These are phyloP conservation scores for Nysson spinosus DNA, from an alignment of 2,888 invertebrate species.

Conservation along the genomic window DNA sequence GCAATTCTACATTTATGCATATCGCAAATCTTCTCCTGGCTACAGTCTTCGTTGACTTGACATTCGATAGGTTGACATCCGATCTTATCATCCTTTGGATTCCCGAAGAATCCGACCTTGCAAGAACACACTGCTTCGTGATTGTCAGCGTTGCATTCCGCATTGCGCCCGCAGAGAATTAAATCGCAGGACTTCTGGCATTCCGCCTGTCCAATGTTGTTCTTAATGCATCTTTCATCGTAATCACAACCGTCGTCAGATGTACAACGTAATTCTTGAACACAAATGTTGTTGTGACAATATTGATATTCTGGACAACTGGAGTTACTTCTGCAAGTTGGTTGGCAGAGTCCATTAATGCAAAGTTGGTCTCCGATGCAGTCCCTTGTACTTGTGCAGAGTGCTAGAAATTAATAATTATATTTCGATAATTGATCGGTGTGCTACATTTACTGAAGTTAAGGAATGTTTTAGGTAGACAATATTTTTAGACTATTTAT, in stretches of 20 bases:
- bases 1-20: conserved; percentile 91
- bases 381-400: conserved; percentile 89
- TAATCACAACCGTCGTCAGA: conserved; percentile 85
- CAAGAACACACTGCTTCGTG: conserved; percentile 89
- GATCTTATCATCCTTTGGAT: conserved; percentile 84
- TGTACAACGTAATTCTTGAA: conserved; percentile 88
- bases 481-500: no score
- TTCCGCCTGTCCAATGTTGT: conserved; percentile 85
- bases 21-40: conserved; percentile 90
- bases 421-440: no score
- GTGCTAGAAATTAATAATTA: conserved; percentile 77
- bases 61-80: conserved; percentile 92
- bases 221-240: conserved; percentile 85
- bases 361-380: conserved; percentile 92
- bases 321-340: conserved; percentile 87
- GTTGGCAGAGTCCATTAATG: conserved; percentile 90
- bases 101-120: conserved; percentile 87
- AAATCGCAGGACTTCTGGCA: conserved; percentile 88
- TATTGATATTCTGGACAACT: conserved; percentile 92
- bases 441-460: no score
- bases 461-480: no score
- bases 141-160: conserved; percentile 85
- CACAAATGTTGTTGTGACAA: conserved; percentile 90
- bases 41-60: conserved; percentile 84
- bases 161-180: conserved; percentile 88